Conservation (phyloP, 2,797 vertebrate genomes). For the Clarias laeviceps region DNA sequence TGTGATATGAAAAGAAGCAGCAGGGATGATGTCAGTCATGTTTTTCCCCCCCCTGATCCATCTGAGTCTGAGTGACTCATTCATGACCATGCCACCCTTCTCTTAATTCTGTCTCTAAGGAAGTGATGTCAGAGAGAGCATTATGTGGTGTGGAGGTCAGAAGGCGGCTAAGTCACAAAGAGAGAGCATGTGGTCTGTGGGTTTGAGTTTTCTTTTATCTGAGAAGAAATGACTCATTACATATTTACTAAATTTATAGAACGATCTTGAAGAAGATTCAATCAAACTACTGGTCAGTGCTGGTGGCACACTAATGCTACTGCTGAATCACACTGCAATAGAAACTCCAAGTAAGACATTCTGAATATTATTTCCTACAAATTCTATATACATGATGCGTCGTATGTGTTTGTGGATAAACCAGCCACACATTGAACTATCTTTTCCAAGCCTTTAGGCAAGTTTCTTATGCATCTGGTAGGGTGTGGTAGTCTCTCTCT, state of each 20-base stretch:
- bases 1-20: conserved; percentile 29
- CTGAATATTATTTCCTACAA: conserved; percentile 12
- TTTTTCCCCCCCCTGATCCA: conserved; percentile 16
- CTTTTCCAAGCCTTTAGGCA: conserved; percentile 44
- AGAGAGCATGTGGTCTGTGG: background rate
- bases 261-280: conserved; percentile 2
- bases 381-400: background rate
- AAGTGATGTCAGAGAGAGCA: conserved; percentile 50
- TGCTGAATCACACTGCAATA: background rate
- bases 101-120: conserved; percentile 51
- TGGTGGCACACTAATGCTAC: background rate
- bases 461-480: conserved; percentile 52
- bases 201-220: background rate
- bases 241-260: conserved; percentile 3
- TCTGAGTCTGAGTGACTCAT: conserved; percentile 44
- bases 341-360: conserved; percentile 3
- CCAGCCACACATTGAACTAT: conserved; percentile 28
- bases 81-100: conserved; percentile 38
- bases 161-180: conserved; percentile 32
- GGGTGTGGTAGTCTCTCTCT: conserved; percentile 48
- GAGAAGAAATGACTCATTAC: conserved; percentile 12
- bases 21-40: conserved; percentile 48
- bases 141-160: conserved; percentile 36
- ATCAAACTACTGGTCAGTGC: background rate
- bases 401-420: background rate